Evolutionary conservation across 2,113 vertebrate species (phyloP), one percentile per base, ranked within the genome.

Genomic region (Cyprinodon variegatus): DNA sequence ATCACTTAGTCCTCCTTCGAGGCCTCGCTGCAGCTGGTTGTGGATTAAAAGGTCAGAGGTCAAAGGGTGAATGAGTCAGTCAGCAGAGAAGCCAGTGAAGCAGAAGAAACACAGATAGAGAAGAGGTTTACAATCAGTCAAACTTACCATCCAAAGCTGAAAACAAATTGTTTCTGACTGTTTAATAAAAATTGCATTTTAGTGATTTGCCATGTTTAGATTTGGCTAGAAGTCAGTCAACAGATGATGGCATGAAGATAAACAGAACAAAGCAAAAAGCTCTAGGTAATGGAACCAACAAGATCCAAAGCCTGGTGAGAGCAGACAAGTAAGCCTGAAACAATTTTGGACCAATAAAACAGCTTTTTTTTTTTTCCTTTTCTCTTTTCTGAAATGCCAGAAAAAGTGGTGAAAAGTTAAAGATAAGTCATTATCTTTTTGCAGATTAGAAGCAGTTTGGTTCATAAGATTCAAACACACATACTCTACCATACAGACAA

Each of bases 21-120:
- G 82, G 82, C 83, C 81, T 83, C 10, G 9, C 78, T 86, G 84
- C 86, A 85, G 86, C 85, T 86, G 79, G 86, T 40, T 63, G 83
- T 36, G 74, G 84, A 90, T 89, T 90, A 83, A 65, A 70, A 70
- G 86, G 81, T 89, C 80, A 82, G 65, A 67, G 82, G 89, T 87
- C 81, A 86, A 78, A 76, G 80, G 78, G 73, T 76, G 70, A 68
- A 50, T 68, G 65, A 72, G 75, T 89, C 86, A 83, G 66, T 65
- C 65, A 36, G 40, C 8, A 72, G 78, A 72, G 70, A 78, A 84
- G 65, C 82, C 79, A 77, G 85, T 65, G 3, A 61, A 72, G 88
- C 79, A 78, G 78, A 87, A 87, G 65, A 73, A 70, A 50, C 43
- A 38, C 13, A 62, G 41, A 46, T 40, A 4, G 20, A 41, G 20